Conservation (phyloP, 2,797 vertebrate species). For the Chelon labrosus region DNA sequence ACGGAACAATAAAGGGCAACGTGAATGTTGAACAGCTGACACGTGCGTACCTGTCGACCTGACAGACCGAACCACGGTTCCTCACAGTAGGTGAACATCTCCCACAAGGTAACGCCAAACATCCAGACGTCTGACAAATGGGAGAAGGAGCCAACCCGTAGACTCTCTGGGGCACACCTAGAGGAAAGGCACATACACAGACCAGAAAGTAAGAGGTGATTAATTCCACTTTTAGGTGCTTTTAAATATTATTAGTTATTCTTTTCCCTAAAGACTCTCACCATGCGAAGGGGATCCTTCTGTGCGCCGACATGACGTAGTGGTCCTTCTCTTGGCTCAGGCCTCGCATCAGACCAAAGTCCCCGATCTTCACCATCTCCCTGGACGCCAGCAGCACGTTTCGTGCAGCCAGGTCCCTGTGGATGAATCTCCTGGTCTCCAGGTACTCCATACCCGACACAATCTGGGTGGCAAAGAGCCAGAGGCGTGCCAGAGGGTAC, state of each 20-base stretch:
- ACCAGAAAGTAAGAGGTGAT: neutral
- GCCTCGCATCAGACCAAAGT: slow-evolving; percentile 92
- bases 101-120: slow-evolving; percentile 93
- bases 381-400: slow-evolving; percentile 88
- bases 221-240: neutral
- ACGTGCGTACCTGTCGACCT: slow-evolving; percentile 84
- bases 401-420: slow-evolving; percentile 90
- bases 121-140: slow-evolving; percentile 93
- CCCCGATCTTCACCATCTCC: slow-evolving; percentile 89
- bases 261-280: slow-evolving; percentile 63
- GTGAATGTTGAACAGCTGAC: neutral
- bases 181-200: neutral
- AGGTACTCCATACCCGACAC: slow-evolving; percentile 90
- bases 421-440: slow-evolving; percentile 87
- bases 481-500: slow-evolving; percentile 86
- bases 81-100: slow-evolving; percentile 93
- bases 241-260: too few relatives aligned
- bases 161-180: slow-evolving; percentile 94
- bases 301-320: slow-evolving; percentile 90
- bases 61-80: slow-evolving; percentile 91
- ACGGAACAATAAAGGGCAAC: neutral
- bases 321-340: slow-evolving; percentile 84
- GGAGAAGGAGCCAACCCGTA: slow-evolving; percentile 90
- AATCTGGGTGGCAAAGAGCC: slow-evolving; percentile 89
- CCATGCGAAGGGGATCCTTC: slow-evolving; percentile 92